Evolutionary conservation across 2,113 vertebrate genomes (phyloP).

Genomic region (Syngnathoides biaculeatus): DNA sequence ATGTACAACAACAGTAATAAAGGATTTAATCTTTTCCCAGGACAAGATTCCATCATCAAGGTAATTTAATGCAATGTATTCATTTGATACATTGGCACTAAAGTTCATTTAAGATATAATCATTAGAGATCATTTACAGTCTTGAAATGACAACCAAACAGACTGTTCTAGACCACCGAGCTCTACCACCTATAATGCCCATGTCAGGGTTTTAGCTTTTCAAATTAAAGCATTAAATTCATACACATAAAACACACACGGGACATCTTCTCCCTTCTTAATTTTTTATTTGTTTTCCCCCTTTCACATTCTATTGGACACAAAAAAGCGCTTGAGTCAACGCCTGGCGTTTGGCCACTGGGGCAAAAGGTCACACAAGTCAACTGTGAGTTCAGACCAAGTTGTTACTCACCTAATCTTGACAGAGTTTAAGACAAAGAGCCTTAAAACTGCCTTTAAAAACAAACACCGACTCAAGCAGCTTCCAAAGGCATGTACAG

Average conservation of each 20-base stretch:
- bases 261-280: background rate
- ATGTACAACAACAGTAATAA: too few relatives aligned
- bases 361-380: slow-evolving; percentile 54
- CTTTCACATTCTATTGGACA: slow-evolving; percentile 5
- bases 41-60: too few relatives aligned
- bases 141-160: too few relatives aligned
- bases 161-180: slow-evolving; percentile 38
- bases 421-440: slow-evolving; percentile 38
- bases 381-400: slow-evolving; percentile 44
- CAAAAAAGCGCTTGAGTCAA: slow-evolving; percentile 39
- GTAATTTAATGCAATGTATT: too few relatives aligned
- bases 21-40: too few relatives aligned
- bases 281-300: background rate
- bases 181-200: background rate
- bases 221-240: background rate
- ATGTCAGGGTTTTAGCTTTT: background rate
- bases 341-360: slow-evolving; percentile 18
- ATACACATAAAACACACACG: background rate
- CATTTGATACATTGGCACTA: too few relatives aligned
- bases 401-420: slow-evolving; percentile 61
- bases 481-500: slow-evolving; percentile 6
- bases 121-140: too few relatives aligned
- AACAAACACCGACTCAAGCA: slow-evolving; percentile 42
- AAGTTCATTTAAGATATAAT: too few relatives aligned
- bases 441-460: slow-evolving; percentile 41